These are phyloP conservation scores for Cerastis leucographa DNA, from an alignment of 2,888 invertebrate genomes.

Conservation along the genomic window DNA sequence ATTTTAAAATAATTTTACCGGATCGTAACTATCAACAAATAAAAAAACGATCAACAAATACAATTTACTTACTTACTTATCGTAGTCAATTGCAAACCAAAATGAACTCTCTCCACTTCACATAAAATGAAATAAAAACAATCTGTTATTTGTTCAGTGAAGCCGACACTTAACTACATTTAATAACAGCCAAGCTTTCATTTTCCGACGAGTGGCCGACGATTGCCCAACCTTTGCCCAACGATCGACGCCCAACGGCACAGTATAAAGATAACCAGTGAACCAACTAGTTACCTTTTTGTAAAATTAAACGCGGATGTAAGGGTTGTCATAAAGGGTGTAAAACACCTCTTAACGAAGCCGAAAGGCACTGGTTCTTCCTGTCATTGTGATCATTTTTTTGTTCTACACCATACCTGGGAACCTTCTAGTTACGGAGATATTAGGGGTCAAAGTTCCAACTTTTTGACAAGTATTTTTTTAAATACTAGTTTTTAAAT, in stretches of 20 bases:
- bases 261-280: neutral
- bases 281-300: neutral
- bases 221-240: slow-evolving; percentile 10
- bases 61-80: too few species aligned
- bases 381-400: too few species aligned
- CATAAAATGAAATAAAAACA: slow-evolving; percentile 5
- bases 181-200: slow-evolving; percentile 16
- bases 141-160: slow-evolving; percentile 3
- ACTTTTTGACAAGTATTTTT: too few species aligned
- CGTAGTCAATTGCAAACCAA: neutral
- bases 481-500: too few species aligned
- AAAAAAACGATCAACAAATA: too few species aligned
- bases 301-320: neutral
- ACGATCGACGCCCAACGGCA: neutral
- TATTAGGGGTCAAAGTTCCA: too few species aligned
- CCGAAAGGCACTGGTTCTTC: too few species aligned
- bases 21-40: too few species aligned
- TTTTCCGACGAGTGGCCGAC: slow-evolving; percentile 28
- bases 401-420: too few species aligned
- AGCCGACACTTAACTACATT: slow-evolving; percentile 8
- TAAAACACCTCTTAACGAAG: too few species aligned
- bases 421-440: too few species aligned
- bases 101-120: neutral
- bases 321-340: too few species aligned
- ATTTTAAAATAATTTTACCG: neutral